Conservation (phyloP, 2,797 vertebrate genomes). For the Champsocephalus gunnari region DNA sequence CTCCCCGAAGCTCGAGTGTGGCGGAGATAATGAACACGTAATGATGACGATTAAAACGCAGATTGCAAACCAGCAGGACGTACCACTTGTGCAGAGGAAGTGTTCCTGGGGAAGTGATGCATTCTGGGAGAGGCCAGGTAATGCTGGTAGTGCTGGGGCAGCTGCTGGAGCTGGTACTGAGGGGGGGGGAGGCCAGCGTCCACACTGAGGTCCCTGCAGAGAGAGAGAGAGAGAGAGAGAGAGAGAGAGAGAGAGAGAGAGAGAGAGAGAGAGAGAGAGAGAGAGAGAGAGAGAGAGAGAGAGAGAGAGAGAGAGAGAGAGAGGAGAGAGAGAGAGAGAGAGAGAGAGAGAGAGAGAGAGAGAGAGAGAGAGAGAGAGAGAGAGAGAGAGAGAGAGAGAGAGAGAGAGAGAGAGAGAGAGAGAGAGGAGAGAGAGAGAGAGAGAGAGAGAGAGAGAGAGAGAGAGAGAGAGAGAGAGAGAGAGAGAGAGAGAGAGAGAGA, state of each 20-base stretch:
- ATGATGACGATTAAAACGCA: background rate
- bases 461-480: background rate
- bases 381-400: no score
- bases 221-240: conserved; percentile 37
- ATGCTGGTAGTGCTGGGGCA: conserved; percentile 98
- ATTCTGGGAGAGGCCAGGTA: conserved; percentile 95
- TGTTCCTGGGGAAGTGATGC: conserved; percentile 95
- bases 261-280: no score
- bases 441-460: conserved; percentile 40
- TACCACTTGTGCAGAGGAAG: conserved; percentile 96
- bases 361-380: no score
- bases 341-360: no score
- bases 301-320: no score
- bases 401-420: no score
- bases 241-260: no score
- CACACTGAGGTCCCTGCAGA: conserved; percentile 95
- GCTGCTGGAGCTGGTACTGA: conserved; percentile 95
- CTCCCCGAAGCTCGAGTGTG: no score
- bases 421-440: no score
- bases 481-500: no score
- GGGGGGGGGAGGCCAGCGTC: conserved; percentile 90
- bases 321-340: no score
- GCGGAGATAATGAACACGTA: background rate
- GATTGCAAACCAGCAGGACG: background rate
- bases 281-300: no score